Evolutionary conservation across 2,113 vertebrate genomes (phyloP), one percentile per base, ranked within the genome.

Genomic region (Cyanoramphus novaezelandiae): DNA sequence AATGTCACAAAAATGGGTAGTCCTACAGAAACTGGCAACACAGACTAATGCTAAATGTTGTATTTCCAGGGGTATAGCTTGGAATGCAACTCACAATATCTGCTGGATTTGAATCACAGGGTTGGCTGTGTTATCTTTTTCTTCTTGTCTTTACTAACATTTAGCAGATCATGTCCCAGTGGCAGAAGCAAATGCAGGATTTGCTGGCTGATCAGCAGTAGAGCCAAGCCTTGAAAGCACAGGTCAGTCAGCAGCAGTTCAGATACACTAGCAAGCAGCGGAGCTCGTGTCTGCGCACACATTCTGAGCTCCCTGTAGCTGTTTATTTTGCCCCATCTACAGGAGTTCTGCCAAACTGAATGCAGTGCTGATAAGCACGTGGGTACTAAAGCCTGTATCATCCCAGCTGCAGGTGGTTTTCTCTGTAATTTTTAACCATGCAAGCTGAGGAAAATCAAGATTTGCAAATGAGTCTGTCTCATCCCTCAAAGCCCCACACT

Each of bases 271-370:
- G 74, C 6, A 3, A 28, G 68, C 65, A 28, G 53, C 4, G 1
- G 20, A n/a, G 53, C 28, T 68, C 4, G 1, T 47, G 25, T 6
- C 72, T 16, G 18, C 13, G 0, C 53, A 31, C 69, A 9, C 63
- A n/a, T 0, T 5, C 59, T 0, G 2, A 67, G 75, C 75, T 29
- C 0, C 21, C 87, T 15, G 1, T 9, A 52, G 35, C 64, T 49
- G 18, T 27, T 57, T 53, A 43, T 5, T 59, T 13, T 47, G 33
- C 21, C 84, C 71, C n/a, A 17, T 46, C 59, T 11, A 4, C 75
- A 44, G 27, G 39, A 79, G 55, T 33, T 69, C 64, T 90, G 88
- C 77, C 87, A 11, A 37, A 76, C 43, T 35, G 35, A 62, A 15
- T 9, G 24, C 60, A 53, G 60, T 52, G 76, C 63, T 47, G 43